These are phyloP conservation scores for Arremon aurantiirostris DNA, from an alignment of 2,797 vertebrate species.

Conservation along the genomic window DNA sequence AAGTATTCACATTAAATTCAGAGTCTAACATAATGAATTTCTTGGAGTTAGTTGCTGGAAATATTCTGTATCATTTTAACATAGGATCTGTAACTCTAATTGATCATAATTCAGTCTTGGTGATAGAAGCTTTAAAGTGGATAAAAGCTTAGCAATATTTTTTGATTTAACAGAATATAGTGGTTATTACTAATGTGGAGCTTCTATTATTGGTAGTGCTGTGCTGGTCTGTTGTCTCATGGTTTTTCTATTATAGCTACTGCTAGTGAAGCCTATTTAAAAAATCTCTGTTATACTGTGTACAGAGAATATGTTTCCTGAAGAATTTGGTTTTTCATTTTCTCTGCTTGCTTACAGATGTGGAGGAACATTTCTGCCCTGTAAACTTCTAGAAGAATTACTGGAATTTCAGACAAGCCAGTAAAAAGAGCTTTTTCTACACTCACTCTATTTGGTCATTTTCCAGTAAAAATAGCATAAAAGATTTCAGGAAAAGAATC, in stretches of 20 bases:
- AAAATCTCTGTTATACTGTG: neutral
- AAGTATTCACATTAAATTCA: neutral
- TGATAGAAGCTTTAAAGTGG: neutral
- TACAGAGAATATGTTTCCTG: neutral
- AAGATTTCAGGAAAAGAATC: neutral
- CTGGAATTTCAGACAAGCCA: conserved; percentile 43
- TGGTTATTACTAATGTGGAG: neutral
- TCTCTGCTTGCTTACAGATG: conserved; percentile 11
- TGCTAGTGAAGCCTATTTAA: neutral
- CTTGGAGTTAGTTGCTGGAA: neutral
- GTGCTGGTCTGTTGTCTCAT: neutral
- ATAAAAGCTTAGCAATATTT: neutral
- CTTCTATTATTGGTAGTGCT: neutral
- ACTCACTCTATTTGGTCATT: neutral
- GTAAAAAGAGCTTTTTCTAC: neutral
- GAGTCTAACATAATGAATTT: neutral
- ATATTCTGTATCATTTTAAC: neutral
- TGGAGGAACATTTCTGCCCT: neutral
- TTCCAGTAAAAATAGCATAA: conserved; percentile 28
- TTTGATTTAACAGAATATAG: neutral
- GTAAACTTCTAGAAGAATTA: conserved; percentile 46
- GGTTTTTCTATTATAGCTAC: neutral
- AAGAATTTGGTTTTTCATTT: neutral
- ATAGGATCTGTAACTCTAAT: neutral
- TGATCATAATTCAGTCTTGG: neutral